These are phyloP conservation scores for Eupsilia transversa DNA, from an alignment of 2,888 invertebrate species.

Conservation along the genomic window DNA sequence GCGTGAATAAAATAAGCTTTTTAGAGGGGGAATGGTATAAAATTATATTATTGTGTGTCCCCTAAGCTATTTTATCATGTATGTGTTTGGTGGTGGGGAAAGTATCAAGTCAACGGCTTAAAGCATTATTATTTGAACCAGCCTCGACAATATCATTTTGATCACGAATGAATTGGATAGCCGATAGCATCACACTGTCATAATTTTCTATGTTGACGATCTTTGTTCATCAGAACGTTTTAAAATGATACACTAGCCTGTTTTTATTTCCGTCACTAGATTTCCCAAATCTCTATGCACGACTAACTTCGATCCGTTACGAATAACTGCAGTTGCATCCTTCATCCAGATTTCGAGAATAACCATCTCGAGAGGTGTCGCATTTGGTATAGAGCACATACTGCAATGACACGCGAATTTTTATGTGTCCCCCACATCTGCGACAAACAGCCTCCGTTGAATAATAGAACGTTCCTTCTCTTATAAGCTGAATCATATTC, in stretches of 20 bases:
- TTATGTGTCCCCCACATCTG: conserved; percentile 57
- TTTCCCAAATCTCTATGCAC: conserved; percentile 27
- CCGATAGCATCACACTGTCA: background rate
- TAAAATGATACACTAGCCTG: background rate
- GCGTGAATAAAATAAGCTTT: too few species aligned
- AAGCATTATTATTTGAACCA: background rate
- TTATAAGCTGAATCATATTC: conserved; percentile 39
- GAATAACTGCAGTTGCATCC: conserved; percentile 58
- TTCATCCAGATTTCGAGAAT: conserved; percentile 44
- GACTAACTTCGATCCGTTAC: conserved; percentile 22
- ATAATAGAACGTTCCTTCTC: conserved; percentile 58
- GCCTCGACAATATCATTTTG: background rate
- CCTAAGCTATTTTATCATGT: background rate
- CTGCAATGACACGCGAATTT: conserved; percentile 60
- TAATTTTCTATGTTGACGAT: background rate
- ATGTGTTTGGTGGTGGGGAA: background rate
- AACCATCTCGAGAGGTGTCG: conserved; percentile 46
- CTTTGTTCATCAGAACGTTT: background rate
- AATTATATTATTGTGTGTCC: too few species aligned
- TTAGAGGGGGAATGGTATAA: too few species aligned
- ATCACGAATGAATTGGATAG: background rate
- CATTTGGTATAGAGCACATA: conserved; percentile 48
- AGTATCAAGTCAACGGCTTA: background rate
- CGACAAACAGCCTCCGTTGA: conserved; percentile 47
- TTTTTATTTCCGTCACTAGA: background rate